phyloP scores from a whole-genome alignment of 2,797 vertebrate genomes.

The Ambastaia sidthimunki region DNA sequence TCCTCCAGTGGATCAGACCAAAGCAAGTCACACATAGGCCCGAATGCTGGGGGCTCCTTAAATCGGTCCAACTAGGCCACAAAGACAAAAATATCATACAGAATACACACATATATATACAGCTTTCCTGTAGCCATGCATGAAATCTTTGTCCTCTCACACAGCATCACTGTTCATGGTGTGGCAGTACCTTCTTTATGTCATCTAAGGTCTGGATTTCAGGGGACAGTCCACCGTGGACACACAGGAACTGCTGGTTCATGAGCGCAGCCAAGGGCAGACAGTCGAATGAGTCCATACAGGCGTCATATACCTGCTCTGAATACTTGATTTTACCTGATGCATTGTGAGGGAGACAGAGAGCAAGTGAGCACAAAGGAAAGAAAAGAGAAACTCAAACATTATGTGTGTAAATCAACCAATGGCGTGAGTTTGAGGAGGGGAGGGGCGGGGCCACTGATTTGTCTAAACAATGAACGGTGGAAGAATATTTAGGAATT shows the following conservation, averaged over 20 bases:
- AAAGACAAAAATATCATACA: constrained; percentile 42
- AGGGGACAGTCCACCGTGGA: constrained; percentile 84
- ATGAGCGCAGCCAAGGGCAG: constrained; percentile 85
- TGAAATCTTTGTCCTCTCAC: constrained; percentile 36
- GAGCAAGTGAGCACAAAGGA: constrained; percentile 15
- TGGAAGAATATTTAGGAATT: too few relatives aligned
- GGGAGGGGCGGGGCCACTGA: not conserved
- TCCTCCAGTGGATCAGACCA: constrained; percentile 85
- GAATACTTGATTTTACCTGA: constrained; percentile 89
- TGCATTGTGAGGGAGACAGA: constrained; percentile 1
- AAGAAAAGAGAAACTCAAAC: not conserved
- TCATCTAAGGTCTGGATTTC: constrained; percentile 87
- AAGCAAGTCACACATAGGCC: constrained; percentile 85
- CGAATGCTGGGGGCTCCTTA: constrained; percentile 84
- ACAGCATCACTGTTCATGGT: constrained; percentile 18
- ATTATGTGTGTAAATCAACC: not conserved
- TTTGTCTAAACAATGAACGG: too few relatives aligned
- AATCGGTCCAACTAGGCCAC: constrained; percentile 81
- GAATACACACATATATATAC: constrained; percentile 23
- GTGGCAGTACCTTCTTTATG: constrained; percentile 81
- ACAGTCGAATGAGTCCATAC: constrained; percentile 86
- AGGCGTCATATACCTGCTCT: constrained; percentile 86
- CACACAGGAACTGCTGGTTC: constrained; percentile 87
- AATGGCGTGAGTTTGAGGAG: not conserved
- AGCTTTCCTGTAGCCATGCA: constrained; percentile 36